Percentiles rank a stretch among this genome's conserved stretches.
Conservation (phyloP, 2,888 invertebrate species). For the Lacanobia wlatinum region DNA sequence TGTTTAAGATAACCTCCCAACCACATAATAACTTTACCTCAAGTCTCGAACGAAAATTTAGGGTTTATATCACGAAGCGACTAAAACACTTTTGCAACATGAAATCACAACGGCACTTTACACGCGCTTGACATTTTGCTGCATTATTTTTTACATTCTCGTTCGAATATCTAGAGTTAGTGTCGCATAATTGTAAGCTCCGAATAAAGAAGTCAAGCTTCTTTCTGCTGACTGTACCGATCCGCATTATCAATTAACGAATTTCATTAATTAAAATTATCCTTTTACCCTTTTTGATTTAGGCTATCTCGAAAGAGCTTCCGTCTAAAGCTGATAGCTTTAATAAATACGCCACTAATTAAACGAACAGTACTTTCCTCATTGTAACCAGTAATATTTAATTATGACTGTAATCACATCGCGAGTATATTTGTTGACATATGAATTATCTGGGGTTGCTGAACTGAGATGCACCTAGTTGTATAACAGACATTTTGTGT, state of each 20-base stretch:
- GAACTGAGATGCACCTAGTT: slow-evolving; percentile 70
- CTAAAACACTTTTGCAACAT: not conserved
- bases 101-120: not conserved
- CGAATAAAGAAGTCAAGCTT: not conserved
- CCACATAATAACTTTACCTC: not conserved
- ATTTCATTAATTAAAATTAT: slow-evolving; percentile 19
- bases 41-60: not conserved
- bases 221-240: not conserved
- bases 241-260: not conserved
- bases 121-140: not conserved
- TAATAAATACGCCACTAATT: slow-evolving; percentile 22
- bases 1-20: too few relatives aligned
- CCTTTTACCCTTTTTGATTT: slow-evolving; percentile 15
- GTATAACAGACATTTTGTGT: slow-evolving; percentile 53
- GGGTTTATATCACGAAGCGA: not conserved
- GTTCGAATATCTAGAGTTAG: too few relatives aligned
- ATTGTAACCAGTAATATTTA: slow-evolving; percentile 12
- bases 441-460: slow-evolving; percentile 73
- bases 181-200: too few relatives aligned
- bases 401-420: slow-evolving; percentile 49
- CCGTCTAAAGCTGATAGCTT: slow-evolving; percentile 20
- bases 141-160: too few relatives aligned
- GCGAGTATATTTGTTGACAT: slow-evolving; percentile 65
- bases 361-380: slow-evolving; percentile 25
- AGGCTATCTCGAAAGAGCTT: slow-evolving; percentile 33